These are phyloP conservation scores for Asobara japonica DNA, from an alignment of 1,140 invertebrate genomes.

Conservation along the genomic window DNA sequence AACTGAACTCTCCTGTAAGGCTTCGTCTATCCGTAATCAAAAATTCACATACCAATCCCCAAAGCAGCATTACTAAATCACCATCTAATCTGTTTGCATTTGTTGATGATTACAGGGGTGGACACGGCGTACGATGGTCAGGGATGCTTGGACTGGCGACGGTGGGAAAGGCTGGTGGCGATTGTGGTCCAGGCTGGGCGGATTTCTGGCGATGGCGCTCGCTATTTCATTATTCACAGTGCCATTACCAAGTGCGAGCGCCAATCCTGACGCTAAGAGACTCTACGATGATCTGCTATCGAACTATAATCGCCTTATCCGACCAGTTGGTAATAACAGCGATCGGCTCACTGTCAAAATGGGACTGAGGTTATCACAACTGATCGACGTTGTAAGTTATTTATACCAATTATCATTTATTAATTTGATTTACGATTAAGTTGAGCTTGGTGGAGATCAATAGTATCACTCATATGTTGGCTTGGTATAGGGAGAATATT, in stretches of 20 bases:
- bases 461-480: not conserved
- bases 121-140: constrained; percentile 83
- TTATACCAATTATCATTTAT: not conserved
- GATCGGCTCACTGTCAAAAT: constrained; percentile 96
- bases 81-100: not conserved
- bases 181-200: constrained; percentile 72
- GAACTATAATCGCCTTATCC: constrained; percentile 97
- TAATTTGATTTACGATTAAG: not conserved
- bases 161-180: constrained; percentile 72
- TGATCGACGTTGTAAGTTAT: constrained; percentile 97
- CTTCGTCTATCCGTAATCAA: too few species aligned
- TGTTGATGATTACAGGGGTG: constrained; percentile 70
- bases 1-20: too few species aligned
- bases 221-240: constrained; percentile 70
- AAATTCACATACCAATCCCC: not conserved
- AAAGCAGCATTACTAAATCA: not conserved
- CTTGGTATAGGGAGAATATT: too few species aligned
- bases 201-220: constrained; percentile 70
- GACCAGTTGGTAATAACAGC: constrained; percentile 96
- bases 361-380: constrained; percentile 94
- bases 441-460: not conserved
- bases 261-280: constrained; percentile 91
- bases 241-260: constrained; percentile 63
- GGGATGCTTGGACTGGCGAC: constrained; percentile 66
- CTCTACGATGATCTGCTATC: constrained; percentile 94